A percentile compares a stretch with the other conserved stretches of the same genome.
phyloP scores from a whole-genome alignment of 2,888 invertebrate species.

The Eupithecia dodoneata region DNA sequence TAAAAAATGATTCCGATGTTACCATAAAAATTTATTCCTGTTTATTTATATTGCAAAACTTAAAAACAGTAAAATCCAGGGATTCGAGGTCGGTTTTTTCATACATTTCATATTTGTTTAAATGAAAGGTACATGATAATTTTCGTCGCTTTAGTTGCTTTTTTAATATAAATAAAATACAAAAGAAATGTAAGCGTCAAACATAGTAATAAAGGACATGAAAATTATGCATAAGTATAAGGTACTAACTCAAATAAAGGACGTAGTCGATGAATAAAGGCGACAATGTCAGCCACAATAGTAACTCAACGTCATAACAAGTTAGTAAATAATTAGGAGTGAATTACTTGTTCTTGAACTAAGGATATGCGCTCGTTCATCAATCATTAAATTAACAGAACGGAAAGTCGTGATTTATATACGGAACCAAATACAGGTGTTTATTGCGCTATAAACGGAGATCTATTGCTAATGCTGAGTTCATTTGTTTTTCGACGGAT shows the following conservation, averaged over 20 bases:
- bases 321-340: constrained; percentile 12
- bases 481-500: constrained; percentile 33
- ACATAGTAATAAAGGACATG: too few relatives aligned
- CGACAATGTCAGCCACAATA: constrained; percentile 8
- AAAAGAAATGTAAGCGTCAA: too few relatives aligned
- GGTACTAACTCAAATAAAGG: background rate
- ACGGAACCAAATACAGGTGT: constrained; percentile 41
- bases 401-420: constrained; percentile 33
- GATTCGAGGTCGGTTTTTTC: too few relatives aligned
- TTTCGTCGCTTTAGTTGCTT: too few relatives aligned
- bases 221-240: background rate
- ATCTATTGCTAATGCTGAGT: constrained; percentile 33
- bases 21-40: too few relatives aligned
- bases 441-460: constrained; percentile 44
- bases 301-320: constrained; percentile 11
- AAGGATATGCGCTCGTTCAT: constrained; percentile 10
- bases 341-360: constrained; percentile 27
- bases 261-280: too few relatives aligned
- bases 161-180: too few relatives aligned
- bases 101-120: too few relatives aligned
- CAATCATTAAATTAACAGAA: constrained; percentile 29
- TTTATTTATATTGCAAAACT: too few relatives aligned
- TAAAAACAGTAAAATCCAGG: too few relatives aligned
- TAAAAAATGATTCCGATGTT: too few relatives aligned
- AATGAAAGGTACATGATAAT: too few relatives aligned